These are phyloP conservation scores for Platichthys flesus DNA, from an alignment of 2,113 vertebrate genomes.

Conservation along the genomic window DNA sequence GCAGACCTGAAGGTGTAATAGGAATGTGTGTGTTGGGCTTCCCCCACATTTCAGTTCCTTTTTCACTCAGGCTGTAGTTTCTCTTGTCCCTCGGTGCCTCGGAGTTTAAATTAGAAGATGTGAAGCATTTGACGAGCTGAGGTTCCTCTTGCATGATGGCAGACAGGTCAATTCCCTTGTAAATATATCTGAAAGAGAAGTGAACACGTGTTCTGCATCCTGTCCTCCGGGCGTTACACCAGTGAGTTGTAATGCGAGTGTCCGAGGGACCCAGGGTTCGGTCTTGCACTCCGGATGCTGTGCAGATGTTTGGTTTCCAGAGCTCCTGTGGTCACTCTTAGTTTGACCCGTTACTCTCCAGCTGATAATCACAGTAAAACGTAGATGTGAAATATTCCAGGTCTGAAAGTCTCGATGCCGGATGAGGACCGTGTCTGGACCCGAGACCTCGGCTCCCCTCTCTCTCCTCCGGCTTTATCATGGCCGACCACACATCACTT, in stretches of 20 bases:
- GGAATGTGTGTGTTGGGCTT: constrained; percentile 13
- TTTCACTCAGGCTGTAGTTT: background rate
- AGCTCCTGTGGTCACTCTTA: constrained; percentile 13
- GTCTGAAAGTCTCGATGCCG: background rate
- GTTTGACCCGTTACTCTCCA: background rate
- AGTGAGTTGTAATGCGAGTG: constrained; percentile 21
- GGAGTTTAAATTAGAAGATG: background rate
- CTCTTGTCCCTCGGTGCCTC: too few species aligned
- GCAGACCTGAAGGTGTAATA: background rate
- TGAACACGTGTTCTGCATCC: constrained; percentile 23
- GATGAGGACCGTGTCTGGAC: background rate
- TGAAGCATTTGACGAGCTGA: background rate
- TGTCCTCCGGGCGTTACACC: constrained; percentile 25
- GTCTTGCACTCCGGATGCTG: constrained; percentile 36
- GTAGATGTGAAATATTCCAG: background rate
- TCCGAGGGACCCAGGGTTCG: constrained; percentile 35
- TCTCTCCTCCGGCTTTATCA: too few species aligned
- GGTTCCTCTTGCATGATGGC: background rate
- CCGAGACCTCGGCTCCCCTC: background rate
- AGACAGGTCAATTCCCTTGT: constrained; percentile 2
- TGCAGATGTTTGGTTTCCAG: constrained; percentile 48
- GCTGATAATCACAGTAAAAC: too few species aligned
- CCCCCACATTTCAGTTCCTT: background rate
- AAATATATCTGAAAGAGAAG: constrained; percentile 3
- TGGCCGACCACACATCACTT: constrained; percentile 26